Conservation (phyloP, 2,797 vertebrate genomes). For the Morelia viridis region DNA sequence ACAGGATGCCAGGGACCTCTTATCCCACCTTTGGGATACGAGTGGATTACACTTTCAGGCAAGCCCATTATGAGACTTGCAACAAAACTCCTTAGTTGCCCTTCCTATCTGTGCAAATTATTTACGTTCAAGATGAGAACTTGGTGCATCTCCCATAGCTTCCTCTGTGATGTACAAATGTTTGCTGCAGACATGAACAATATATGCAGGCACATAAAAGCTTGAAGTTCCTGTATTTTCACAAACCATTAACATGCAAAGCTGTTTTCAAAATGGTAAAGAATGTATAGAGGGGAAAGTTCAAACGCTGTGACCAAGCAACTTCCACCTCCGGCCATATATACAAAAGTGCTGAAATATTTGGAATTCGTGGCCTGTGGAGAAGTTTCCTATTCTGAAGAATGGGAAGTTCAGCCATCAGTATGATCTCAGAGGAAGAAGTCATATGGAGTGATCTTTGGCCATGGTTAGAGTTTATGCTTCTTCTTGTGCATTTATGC, state of each 20-base stretch:
- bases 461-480: background rate
- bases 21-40: background rate
- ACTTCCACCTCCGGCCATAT: background rate
- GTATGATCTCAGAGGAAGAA: background rate
- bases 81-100: background rate
- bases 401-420: background rate
- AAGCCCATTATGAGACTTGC: background rate
- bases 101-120: too few relatives aligned
- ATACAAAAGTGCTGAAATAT: background rate
- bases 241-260: background rate
- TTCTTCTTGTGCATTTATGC: background rate
- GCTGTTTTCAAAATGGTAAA: background rate
- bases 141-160: too few relatives aligned
- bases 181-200: background rate
- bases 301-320: background rate
- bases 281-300: background rate
- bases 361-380: background rate
- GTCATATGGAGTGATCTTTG: background rate
- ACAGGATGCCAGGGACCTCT: background rate
- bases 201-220: background rate
- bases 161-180: background rate
- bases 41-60: background rate
- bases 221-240: too few relatives aligned
- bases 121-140: too few relatives aligned
- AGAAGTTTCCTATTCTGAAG: background rate